phyloP scores from a whole-genome alignment of 2,113 vertebrate species.

The Pyxicephalus adspersus region DNA sequence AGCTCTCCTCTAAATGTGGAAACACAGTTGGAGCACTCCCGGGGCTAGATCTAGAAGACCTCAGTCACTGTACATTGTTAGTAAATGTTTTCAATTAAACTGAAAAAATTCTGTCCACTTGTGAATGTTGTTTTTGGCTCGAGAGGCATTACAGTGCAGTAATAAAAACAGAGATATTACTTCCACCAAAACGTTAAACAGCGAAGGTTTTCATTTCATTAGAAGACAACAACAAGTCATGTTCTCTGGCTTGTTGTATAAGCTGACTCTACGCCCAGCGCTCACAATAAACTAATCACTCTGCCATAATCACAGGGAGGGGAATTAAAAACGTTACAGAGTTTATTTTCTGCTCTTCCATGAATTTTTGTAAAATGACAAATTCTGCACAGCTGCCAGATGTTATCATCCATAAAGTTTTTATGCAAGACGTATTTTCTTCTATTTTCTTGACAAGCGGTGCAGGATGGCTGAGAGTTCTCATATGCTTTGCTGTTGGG shows the following conservation, averaged over 20 bases:
- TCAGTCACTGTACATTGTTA: slow-evolving; percentile 46
- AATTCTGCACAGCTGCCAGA: slow-evolving; percentile 86
- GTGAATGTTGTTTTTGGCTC: slow-evolving; percentile 62
- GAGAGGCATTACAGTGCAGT: slow-evolving; percentile 42
- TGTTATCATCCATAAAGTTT: slow-evolving; percentile 79
- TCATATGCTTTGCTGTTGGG: slow-evolving; percentile 55
- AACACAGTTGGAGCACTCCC: neutral
- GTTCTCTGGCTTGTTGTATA: slow-evolving; percentile 41
- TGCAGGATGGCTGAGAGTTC: slow-evolving; percentile 56
- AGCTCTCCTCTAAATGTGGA: slow-evolving; percentile 5
- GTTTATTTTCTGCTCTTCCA: slow-evolving; percentile 86
- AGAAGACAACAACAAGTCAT: slow-evolving; percentile 53
- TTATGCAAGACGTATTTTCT: slow-evolving; percentile 65
- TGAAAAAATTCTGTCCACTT: slow-evolving; percentile 63
- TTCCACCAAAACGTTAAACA: slow-evolving; percentile 57
- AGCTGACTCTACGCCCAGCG: slow-evolving; percentile 47
- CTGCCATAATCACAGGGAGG: slow-evolving; percentile 68
- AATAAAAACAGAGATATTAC: slow-evolving; percentile 51
- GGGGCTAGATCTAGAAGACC: slow-evolving; percentile 46
- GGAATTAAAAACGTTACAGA: slow-evolving; percentile 73
- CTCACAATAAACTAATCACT: slow-evolving; percentile 65
- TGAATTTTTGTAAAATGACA: slow-evolving; percentile 96
- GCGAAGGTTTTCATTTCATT: slow-evolving; percentile 58
- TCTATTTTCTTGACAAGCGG: slow-evolving; percentile 79
- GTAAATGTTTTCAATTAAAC: slow-evolving; percentile 71